Percentiles rank a stretch among this genome's conserved stretches.
These are phyloP conservation scores for Aphelocoma coerulescens DNA, from an alignment of 2,113 vertebrate genomes.

Conservation along the genomic window DNA sequence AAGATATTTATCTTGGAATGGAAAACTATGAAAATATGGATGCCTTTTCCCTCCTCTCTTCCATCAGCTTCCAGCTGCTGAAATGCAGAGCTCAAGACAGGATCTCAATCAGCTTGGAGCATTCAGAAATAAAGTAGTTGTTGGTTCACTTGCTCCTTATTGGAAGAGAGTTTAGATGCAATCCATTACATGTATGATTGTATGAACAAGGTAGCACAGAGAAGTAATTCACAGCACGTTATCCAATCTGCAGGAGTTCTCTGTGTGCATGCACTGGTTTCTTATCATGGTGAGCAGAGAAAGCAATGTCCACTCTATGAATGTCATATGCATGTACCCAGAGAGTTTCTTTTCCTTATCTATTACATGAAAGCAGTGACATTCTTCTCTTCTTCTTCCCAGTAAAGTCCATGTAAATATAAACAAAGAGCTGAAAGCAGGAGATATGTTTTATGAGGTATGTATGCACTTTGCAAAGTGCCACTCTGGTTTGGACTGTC, in stretches of 20 bases:
- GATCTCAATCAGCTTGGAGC: neutral
- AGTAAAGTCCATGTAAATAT: neutral
- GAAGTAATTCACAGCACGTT: neutral
- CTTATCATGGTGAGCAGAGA: neutral
- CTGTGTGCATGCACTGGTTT: neutral
- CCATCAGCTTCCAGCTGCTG: neutral
- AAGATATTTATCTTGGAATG: slow-evolving; percentile 13
- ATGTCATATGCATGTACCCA: fast-evolving
- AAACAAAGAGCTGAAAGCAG: neutral
- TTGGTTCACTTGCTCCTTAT: neutral
- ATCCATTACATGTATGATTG: neutral
- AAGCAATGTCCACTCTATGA: neutral
- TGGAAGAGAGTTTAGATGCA: neutral
- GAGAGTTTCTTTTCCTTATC: neutral
- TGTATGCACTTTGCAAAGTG: neutral
- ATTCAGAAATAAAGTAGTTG: neutral
- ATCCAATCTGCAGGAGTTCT: neutral
- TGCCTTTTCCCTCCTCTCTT: neutral
- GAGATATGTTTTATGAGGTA: neutral
- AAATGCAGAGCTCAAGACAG: neutral
- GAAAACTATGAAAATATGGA: neutral
- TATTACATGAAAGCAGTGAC: neutral
- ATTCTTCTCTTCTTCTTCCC: neutral
- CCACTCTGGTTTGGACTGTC: neutral
- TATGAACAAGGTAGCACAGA: neutral